Base-by-base conservation (phyloP, 2,113 vertebrate genomes). In the Ifrita kowaldi region DNA sequence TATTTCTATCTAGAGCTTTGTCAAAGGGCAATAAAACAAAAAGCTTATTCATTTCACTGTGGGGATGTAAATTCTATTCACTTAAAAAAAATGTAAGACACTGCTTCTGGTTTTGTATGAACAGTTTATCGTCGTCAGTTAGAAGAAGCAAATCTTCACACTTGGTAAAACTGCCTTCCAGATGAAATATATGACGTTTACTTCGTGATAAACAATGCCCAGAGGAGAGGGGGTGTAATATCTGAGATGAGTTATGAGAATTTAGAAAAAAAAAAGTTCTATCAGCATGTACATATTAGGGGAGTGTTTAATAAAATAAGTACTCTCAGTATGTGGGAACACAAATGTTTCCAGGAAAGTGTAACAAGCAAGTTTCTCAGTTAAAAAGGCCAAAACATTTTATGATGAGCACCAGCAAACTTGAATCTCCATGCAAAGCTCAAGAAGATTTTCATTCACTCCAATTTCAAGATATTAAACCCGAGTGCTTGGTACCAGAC, bases 1-100 rank as follows among this genome's bases (percentile, higher is more conserved):
- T 90, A 3, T 95, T 96, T 92, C 76, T 84, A 84, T 95, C 64
- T 95, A 92, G 71, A 93, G 74, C 80, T 97, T 96, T 97, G 74
- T 96, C 86, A 96, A 94, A 97, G 89, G 52, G 78, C 90, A 96
- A 94, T 97, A 97, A 97, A 97, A 73, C 27, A 94, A 92, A 96
- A 96, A 94, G 60, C 35, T 94, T 96, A 81, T 95, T 95, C 86
- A 91, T 97, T 83, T 96, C 18, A 13, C 84, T 93, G 65, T 88
- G 80, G 81, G 39, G 26, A 86, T 90, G 28, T 76, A 96, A 96
- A 79, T 78, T 92, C 71, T 95, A 88, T 88, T 97, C 92, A 93
- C 95, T 95, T 95, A 92, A 96, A 97, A 85, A 74, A 68, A 94
- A 62, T 93, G 6, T 17, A 80, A 93, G 82, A 94, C 81, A 4